Conservation (phyloP, 2,113 vertebrate genomes). For the Tympanuchus pallidicinctus region DNA sequence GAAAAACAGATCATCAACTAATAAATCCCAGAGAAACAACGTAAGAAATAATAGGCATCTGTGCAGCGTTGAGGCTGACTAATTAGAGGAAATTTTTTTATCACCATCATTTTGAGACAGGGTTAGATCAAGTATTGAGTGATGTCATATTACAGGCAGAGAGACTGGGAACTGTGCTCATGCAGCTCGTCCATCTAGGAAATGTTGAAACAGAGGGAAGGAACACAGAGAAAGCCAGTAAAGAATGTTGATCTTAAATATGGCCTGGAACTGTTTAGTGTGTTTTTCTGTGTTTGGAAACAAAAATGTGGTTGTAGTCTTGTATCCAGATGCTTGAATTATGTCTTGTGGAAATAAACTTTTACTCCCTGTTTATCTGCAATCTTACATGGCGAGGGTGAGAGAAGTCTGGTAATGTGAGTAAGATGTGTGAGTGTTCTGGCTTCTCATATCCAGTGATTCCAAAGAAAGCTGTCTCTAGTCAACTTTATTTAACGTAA, state of each 20-base stretch:
- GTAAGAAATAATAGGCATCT: not conserved
- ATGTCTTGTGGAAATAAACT: not conserved
- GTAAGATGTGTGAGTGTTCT: not conserved
- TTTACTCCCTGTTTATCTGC: not conserved
- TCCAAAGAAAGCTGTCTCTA: not conserved
- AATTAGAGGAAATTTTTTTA: not conserved
- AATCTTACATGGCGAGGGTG: not conserved
- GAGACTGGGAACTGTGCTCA: not conserved
- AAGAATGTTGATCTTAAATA: not conserved
- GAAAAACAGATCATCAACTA: not conserved
- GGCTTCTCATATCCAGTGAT: not conserved
- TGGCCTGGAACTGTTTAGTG: not conserved
- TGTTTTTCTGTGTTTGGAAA: not conserved
- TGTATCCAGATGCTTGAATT: not conserved
- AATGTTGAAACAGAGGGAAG: not conserved
- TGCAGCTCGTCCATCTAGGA: not conserved
- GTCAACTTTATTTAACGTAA: not conserved
- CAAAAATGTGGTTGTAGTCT: not conserved
- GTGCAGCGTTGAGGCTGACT: not conserved
- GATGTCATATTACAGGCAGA: not conserved
- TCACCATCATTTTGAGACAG: not conserved
- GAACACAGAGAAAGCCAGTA: not conserved
- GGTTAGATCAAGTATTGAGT: not conserved
- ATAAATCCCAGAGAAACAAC: not conserved
- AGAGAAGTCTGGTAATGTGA: not conserved